These are phyloP conservation scores for Mechanitis messenoides DNA, from an alignment of 2,888 invertebrate genomes.

Conservation along the genomic window DNA sequence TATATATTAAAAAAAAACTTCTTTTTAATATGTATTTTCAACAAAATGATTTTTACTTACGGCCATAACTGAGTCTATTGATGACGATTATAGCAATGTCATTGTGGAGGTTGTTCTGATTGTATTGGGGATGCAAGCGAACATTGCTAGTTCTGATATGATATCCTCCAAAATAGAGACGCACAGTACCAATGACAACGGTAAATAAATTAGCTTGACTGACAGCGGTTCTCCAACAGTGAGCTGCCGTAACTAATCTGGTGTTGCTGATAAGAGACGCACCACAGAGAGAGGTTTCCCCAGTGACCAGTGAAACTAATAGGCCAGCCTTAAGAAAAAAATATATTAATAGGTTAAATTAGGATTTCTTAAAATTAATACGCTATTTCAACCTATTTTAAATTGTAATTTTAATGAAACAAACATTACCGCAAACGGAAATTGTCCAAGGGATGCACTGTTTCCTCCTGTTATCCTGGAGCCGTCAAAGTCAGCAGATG, in stretches of 20 bases:
- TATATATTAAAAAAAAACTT: neutral
- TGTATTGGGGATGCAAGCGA: slow-evolving; percentile 35
- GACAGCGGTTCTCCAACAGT: slow-evolving; percentile 43
- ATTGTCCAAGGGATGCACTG: slow-evolving; percentile 25
- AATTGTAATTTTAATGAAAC: neutral
- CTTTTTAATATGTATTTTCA: neutral
- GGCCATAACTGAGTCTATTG: slow-evolving; percentile 11
- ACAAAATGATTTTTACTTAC: slow-evolving; percentile 17
- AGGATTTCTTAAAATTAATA: slow-evolving; percentile 38
- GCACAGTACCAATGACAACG: slow-evolving; percentile 40
- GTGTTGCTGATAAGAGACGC: slow-evolving; percentile 44
- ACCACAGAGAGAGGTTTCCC: slow-evolving; percentile 40
- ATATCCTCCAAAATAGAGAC: slow-evolving; percentile 38
- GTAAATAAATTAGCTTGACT: slow-evolving; percentile 38
- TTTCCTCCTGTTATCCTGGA: slow-evolving; percentile 31
- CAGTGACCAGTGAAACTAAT: slow-evolving; percentile 36
- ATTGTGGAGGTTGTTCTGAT: slow-evolving; percentile 11
- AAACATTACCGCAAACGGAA: slow-evolving; percentile 21
- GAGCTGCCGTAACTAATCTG: slow-evolving; percentile 39
- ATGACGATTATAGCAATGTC: slow-evolving; percentile 22
- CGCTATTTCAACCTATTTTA: neutral
- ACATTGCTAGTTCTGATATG: slow-evolving; percentile 34
- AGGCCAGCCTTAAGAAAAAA: slow-evolving; percentile 38
- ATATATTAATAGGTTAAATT: neutral
- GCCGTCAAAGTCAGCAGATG: slow-evolving; percentile 28